Percentiles rank a stretch among this genome's conserved stretches.
These are phyloP conservation scores for Pipistrellus pipistrellus DNA, from an alignment of 2,797 vertebrate species.

Conservation along the genomic window DNA sequence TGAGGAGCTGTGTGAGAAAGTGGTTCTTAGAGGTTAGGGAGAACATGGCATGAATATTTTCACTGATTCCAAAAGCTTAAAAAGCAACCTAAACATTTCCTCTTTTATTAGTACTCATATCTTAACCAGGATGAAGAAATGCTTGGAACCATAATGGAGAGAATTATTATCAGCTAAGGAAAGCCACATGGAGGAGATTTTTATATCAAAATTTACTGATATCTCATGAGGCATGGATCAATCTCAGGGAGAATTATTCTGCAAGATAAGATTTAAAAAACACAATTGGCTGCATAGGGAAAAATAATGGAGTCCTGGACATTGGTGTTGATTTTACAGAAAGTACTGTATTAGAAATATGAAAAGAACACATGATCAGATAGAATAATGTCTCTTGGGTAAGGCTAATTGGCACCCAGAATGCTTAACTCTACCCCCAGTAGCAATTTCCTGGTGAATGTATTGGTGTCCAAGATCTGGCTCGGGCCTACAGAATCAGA, in stretches of 20 bases:
- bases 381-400: neutral
- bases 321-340: conserved; percentile 40
- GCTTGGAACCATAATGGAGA: conserved; percentile 12
- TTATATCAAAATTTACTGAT: conserved; percentile 21
- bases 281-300: conserved; percentile 7
- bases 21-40: neutral
- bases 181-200: neutral
- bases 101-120: conserved; percentile 31
- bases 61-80: neutral
- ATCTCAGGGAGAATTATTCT: neutral
- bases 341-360: conserved; percentile 31
- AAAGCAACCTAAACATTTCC: neutral
- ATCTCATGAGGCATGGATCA: neutral
- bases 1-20: neutral
- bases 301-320: neutral
- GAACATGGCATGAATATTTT: neutral
- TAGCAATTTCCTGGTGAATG: conserved; percentile 12
- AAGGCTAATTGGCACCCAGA: conserved; percentile 37
- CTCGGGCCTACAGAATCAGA: conserved; percentile 14
- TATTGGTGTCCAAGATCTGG: neutral
- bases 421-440: neutral
- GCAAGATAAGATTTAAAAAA: conserved; percentile 44
- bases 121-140: neutral
- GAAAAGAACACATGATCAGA: conserved; percentile 26
- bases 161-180: conserved; percentile 32